Conservation (phyloP, 2,888 invertebrate genomes). For the Dasypolia templi region DNA sequence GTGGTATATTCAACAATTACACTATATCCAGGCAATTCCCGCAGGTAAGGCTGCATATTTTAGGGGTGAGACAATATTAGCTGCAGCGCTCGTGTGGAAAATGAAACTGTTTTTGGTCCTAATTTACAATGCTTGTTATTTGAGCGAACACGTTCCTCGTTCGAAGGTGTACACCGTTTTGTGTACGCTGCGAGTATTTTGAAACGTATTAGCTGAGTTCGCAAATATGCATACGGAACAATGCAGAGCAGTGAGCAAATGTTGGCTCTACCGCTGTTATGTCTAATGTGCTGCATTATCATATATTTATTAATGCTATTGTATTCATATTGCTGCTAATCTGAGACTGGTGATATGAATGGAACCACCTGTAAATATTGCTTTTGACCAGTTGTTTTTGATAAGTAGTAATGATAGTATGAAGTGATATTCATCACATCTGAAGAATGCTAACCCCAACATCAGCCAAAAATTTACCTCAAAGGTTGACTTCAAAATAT, state of each 20-base stretch:
- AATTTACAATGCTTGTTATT: slow-evolving; percentile 87
- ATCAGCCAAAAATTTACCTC: no score
- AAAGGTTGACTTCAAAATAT: background rate
- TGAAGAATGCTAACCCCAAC: background rate
- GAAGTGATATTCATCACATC: background rate
- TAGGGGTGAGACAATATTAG: slow-evolving; percentile 89
- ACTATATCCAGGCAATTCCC: slow-evolving; percentile 83
- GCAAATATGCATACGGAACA: slow-evolving; percentile 79
- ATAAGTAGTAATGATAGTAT: no score
- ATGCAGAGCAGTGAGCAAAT: slow-evolving; percentile 72
- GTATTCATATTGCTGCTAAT: slow-evolving; percentile 40
- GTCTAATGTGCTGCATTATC: slow-evolving; percentile 59
- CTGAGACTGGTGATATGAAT: background rate
- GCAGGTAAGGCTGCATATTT: slow-evolving; percentile 89
- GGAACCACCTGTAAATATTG: background rate
- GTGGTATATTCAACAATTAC: slow-evolving; percentile 89
- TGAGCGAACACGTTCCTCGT: slow-evolving; percentile 80
- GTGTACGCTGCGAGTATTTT: slow-evolving; percentile 78
- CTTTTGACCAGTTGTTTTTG: background rate
- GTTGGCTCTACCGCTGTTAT: slow-evolving; percentile 63
- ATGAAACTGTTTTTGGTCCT: slow-evolving; percentile 88
- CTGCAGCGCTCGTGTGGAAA: slow-evolving; percentile 91
- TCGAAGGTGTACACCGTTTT: slow-evolving; percentile 72
- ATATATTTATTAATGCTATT: slow-evolving; percentile 27
- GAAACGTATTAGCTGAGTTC: slow-evolving; percentile 79